phyloP scores from a whole-genome alignment of 1,140 invertebrate species.

The Musca vetustissima region DNA sequence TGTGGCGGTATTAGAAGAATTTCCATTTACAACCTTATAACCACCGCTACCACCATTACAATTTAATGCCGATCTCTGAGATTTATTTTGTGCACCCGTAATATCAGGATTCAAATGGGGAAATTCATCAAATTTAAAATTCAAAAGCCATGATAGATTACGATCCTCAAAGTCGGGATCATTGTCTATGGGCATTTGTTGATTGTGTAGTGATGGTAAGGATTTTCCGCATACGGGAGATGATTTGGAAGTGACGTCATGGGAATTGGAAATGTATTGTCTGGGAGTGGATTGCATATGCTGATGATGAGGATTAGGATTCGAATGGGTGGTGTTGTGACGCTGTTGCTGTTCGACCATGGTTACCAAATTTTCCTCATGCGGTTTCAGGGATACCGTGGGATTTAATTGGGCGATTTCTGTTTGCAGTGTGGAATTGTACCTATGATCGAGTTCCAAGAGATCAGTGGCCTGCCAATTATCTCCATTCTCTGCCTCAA shows the following conservation, averaged over 20 bases:
- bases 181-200: conserved; percentile 28
- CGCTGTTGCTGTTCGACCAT: too few relatives aligned
- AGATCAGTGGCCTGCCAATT: conserved; percentile 48
- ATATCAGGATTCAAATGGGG: conserved; percentile 57
- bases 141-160: conserved; percentile 77
- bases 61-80: neutral
- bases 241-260: conserved; percentile 26
- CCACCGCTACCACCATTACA: neutral
- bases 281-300: too few relatives aligned
- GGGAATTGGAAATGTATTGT: too few relatives aligned
- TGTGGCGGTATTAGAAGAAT: neutral
- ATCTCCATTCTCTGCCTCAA: conserved; percentile 28
- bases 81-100: conserved; percentile 2
- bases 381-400: conserved; percentile 28
- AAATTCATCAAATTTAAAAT: conserved; percentile 70
- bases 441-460: conserved; percentile 51
- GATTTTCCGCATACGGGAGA: conserved; percentile 21
- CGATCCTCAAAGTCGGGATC: conserved; percentile 61
- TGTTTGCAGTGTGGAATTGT: conserved; percentile 48
- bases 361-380: neutral
- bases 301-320: too few relatives aligned
- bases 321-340: too few relatives aligned
- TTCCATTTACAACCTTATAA: neutral
- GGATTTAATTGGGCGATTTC: conserved; percentile 42
- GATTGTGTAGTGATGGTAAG: neutral